A percentile compares a stretch with the other conserved stretches of the same genome.
Evolutionary conservation across 2,797 vertebrate species (phyloP).

Genomic region (Amniataba percoides): DNA sequence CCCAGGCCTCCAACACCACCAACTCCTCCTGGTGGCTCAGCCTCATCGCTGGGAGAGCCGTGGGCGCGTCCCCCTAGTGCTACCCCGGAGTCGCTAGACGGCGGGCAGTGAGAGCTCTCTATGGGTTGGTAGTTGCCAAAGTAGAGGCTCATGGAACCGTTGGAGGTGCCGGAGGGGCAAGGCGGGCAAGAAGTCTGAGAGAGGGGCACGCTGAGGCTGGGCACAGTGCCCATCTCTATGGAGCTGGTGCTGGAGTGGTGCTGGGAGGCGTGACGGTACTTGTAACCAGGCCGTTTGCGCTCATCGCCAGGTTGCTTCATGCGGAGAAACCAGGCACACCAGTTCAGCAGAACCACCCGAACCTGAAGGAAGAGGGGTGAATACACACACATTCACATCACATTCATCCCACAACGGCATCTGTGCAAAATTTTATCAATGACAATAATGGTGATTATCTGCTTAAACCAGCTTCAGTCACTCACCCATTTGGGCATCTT

Average conservation of each 20-base stretch:
- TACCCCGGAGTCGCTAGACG: constrained; percentile 87
- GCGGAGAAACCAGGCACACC: constrained; percentile 94
- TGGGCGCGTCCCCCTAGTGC: constrained; percentile 80
- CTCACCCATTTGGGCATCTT: constrained; percentile 96
- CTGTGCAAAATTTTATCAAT: background rate
- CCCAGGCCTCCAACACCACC: constrained; percentile 66
- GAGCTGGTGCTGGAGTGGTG: constrained; percentile 87
- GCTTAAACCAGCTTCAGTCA: constrained; percentile 9
- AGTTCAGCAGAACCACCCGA: constrained; percentile 90
- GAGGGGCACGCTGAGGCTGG: constrained; percentile 75
- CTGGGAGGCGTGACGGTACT: constrained; percentile 77
- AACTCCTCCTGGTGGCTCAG: constrained; percentile 77
- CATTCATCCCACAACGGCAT: background rate
- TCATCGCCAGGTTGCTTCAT: constrained; percentile 93
- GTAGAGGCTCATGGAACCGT: constrained; percentile 88
- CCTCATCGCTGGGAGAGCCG: constrained; percentile 82
- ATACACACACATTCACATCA: background rate
- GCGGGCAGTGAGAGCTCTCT: constrained; percentile 86
- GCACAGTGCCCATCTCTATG: constrained; percentile 87
- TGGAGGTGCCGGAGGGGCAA: constrained; percentile 82
- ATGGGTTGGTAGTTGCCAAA: constrained; percentile 84
- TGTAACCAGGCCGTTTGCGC: constrained; percentile 73
- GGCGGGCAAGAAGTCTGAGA: constrained; percentile 80
- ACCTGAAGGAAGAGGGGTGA: constrained; percentile 80
- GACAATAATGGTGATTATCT: background rate